phyloP scores from a whole-genome alignment of 2,113 vertebrate species.

The Paradoxurus hermaphroditus region DNA sequence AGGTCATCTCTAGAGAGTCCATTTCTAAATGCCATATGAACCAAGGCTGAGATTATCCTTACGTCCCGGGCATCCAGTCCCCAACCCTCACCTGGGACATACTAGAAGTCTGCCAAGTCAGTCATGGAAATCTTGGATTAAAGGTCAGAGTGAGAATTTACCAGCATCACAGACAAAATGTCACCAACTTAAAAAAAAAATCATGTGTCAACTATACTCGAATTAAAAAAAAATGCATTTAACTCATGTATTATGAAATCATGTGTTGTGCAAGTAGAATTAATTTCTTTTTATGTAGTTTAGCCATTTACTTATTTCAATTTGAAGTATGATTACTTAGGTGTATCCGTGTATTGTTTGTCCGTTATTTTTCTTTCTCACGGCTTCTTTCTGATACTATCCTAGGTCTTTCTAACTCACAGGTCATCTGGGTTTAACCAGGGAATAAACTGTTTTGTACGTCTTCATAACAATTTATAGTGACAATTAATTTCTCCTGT shows the following conservation, averaged over 20 bases:
- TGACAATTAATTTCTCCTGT: neutral
- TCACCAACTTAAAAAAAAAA: neutral
- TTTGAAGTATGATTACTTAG: neutral
- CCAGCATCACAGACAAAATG: neutral
- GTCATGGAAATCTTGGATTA: neutral
- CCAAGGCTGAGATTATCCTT: neutral
- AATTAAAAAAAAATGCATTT: neutral
- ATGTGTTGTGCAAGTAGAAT: neutral
- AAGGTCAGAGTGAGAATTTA: neutral
- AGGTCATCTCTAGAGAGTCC: neutral
- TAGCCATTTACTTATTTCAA: neutral
- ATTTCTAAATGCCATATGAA: accelerated
- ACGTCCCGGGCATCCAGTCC: too few relatives aligned
- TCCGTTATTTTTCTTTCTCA: neutral
- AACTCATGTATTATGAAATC: neutral
- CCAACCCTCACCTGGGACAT: too few relatives aligned
- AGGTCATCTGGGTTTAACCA: neutral
- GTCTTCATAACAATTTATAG: neutral
- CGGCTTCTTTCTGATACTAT: neutral
- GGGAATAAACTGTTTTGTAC: neutral
- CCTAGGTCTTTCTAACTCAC: conserved; percentile 4
- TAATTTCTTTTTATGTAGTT: neutral
- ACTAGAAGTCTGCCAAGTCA: neutral
- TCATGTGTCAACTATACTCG: neutral
- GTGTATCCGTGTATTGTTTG: neutral